These are phyloP conservation scores for Aurelia aurita DNA, from an alignment of 30 jellyfish, hydroid and myxozoan species.

Conservation along the genomic window DNA sequence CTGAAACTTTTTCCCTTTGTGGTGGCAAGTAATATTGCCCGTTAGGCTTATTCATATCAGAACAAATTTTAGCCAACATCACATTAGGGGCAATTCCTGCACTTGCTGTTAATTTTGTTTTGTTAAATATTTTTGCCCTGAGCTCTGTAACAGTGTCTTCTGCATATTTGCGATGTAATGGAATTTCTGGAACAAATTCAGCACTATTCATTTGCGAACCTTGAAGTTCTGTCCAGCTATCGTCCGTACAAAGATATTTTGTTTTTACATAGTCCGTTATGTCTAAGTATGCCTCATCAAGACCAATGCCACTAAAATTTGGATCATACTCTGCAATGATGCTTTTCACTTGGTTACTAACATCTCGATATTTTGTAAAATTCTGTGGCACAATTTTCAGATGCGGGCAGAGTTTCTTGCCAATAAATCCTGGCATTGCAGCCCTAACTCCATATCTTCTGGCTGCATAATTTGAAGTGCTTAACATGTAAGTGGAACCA, in stretches of 20 bases:
- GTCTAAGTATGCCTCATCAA: constrained; percentile 98
- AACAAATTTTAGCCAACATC: constrained; percentile 95
- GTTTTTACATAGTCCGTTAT: constrained; percentile 73
- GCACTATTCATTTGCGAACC: background rate
- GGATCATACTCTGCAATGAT: constrained; percentile 90
- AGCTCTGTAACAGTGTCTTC: constrained; percentile 84
- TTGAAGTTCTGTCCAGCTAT: background rate
- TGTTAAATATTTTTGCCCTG: constrained; percentile 57
- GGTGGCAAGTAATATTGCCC: constrained; percentile 90
- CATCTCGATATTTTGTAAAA: constrained; percentile 82
- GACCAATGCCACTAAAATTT: constrained; percentile 71
- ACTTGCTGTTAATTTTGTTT: constrained; percentile 92
- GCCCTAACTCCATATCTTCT: constrained; percentile 97
- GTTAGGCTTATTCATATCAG: constrained; percentile 97
- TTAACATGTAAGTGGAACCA: constrained; percentile 85
- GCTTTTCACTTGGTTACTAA: constrained; percentile 71
- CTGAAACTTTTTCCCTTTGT: constrained; percentile 19
- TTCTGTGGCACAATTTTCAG: constrained; percentile 79
- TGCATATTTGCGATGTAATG: background rate
- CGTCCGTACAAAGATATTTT: background rate
- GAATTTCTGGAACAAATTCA: background rate
- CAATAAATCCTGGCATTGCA: constrained; percentile 99
- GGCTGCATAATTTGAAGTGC: constrained; percentile 96
- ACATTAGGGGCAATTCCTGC: constrained; percentile 95
- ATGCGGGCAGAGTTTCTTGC: constrained; percentile 93